A percentile compares a stretch with the other conserved stretches of the same genome.
These are phyloP conservation scores for Scaptomyza reducta DNA, from an alignment of 2,888 invertebrate species.

Conservation along the genomic window DNA sequence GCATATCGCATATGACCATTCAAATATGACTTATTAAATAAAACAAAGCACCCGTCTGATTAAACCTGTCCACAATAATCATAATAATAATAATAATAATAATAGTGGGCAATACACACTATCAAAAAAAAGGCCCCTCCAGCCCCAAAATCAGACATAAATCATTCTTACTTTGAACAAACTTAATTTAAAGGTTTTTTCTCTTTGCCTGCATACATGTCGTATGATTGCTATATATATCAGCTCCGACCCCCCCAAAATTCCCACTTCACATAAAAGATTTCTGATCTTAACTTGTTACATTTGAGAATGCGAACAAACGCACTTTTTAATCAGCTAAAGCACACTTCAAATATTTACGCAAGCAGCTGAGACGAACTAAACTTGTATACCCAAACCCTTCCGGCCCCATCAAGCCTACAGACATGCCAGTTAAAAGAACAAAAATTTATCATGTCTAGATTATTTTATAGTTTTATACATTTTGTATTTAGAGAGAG, in stretches of 20 bases:
- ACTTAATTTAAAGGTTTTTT: too few species aligned
- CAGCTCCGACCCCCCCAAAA: not conserved
- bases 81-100: not conserved
- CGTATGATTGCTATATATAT: not conserved
- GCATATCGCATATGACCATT: slow-evolving; percentile 37
- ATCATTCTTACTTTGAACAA: too few species aligned
- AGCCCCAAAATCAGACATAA: too few species aligned
- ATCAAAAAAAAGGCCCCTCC: not conserved
- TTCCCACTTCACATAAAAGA: not conserved
- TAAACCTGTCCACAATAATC: slow-evolving; percentile 15
- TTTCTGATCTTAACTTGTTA: not conserved
- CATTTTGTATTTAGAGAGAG: not conserved
- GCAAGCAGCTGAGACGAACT: slow-evolving; percentile 26
- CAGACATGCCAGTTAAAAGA: not conserved
- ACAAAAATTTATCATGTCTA: slow-evolving; percentile 37
- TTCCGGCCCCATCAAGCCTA: too few species aligned
- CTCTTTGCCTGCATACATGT: not conserved
- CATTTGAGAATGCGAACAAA: not conserved
- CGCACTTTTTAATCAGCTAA: slow-evolving; percentile 37
- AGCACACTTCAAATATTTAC: slow-evolving; percentile 50
- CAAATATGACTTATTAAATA: slow-evolving; percentile 34
- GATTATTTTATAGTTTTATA: slow-evolving; percentile 38
- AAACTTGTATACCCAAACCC: too few species aligned
- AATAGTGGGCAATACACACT: not conserved
- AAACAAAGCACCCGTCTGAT: slow-evolving; percentile 27